A percentile compares a stretch with the other conserved stretches of the same genome.
Conservation (phyloP, 2,113 vertebrate genomes). For the Hoplias malabaricus region DNA sequence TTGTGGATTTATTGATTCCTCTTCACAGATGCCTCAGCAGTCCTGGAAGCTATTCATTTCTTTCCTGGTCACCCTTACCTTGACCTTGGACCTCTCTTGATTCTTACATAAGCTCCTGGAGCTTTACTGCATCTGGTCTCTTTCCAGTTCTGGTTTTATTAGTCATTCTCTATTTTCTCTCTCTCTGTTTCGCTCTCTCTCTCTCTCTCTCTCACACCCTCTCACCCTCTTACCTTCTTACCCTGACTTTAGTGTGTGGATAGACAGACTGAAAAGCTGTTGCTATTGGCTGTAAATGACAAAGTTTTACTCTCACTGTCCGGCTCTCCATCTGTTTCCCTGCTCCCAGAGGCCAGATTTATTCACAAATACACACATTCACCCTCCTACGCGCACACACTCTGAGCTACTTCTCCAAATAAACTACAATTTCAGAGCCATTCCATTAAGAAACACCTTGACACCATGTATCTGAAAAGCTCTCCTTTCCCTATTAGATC, state of each 20-base stretch:
- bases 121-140: conserved; percentile 3
- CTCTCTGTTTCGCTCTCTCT: not conserved
- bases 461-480: not conserved
- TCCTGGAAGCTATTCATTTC: conserved; percentile 14
- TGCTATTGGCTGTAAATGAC: conserved; percentile 20
- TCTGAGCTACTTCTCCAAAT: not conserved
- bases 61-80: conserved; percentile 8
- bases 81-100: conserved; percentile 20
- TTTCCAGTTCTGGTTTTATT: not conserved
- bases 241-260: not conserved
- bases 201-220: not conserved
- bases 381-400: not conserved
- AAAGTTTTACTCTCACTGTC: not conserved
- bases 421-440: not conserved
- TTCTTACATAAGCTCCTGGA: conserved; percentile 19
- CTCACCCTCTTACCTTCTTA: not conserved
- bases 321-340: not conserved
- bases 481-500: not conserved
- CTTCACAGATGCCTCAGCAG: not conserved
- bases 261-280: not conserved
- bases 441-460: not conserved
- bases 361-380: not conserved
- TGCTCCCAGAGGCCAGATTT: not conserved
- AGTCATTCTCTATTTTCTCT: conserved; percentile 9
- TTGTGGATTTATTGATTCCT: conserved; percentile 38